phyloP scores from a whole-genome alignment of 2,797 vertebrate genomes.

The Lithobates pipiens region DNA sequence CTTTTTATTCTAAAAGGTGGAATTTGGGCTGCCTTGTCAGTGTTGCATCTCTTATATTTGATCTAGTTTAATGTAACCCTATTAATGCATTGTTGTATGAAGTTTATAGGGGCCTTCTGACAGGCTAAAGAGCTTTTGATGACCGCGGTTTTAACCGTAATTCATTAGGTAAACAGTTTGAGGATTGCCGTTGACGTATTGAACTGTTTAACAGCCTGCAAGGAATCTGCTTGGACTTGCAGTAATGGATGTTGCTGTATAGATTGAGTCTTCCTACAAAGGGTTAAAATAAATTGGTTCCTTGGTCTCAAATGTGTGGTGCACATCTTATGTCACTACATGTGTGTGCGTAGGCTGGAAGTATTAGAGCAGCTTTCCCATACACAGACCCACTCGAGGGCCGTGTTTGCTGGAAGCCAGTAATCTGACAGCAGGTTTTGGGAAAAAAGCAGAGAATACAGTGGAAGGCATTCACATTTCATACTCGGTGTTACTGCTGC shows the following conservation, averaged over 20 bases:
- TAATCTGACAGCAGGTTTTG: no score
- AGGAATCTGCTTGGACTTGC: background rate
- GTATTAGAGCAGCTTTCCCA: no score
- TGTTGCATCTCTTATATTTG: background rate
- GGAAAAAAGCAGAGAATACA: no score
- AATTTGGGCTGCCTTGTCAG: background rate
- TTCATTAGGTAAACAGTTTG: background rate
- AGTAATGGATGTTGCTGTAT: background rate
- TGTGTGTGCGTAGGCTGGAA: background rate
- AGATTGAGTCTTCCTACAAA: background rate
- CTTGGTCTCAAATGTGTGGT: no score
- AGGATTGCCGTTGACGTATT: background rate
- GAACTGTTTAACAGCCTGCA: conserved; percentile 13
- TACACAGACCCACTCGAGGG: no score
- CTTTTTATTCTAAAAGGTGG: background rate
- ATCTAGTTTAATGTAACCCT: background rate
- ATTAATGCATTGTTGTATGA: background rate
- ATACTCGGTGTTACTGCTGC: no score
- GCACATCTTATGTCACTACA: background rate
- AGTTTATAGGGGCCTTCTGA: background rate
- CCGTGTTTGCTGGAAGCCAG: no score
- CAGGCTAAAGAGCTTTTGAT: conserved; percentile 12
- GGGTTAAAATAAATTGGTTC: no score
- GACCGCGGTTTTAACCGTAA: background rate
- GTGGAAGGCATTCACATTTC: no score